Conservation (phyloP, 2,113 vertebrate genomes). For the Sinosuthora webbiana region DNA sequence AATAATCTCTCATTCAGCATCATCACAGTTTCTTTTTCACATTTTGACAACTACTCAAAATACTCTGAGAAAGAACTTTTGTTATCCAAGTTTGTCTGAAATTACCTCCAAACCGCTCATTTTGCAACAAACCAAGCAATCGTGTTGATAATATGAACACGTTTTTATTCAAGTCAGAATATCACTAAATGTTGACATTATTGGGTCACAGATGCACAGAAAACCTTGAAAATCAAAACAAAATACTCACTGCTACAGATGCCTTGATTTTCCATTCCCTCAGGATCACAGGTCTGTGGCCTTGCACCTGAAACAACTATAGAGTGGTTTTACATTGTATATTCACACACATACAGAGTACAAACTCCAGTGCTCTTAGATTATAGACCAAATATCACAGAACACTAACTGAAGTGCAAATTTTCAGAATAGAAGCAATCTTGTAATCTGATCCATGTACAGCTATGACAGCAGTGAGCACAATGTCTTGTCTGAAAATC, state of each 20-base stretch:
- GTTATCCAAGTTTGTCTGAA: not conserved
- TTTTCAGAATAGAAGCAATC: not conserved
- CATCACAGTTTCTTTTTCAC: not conserved
- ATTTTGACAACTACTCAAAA: not conserved
- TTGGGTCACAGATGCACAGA: not conserved
- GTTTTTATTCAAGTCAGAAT: not conserved
- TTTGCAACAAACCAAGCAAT: not conserved
- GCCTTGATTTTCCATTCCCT: conserved; percentile 58
- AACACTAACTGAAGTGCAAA: not conserved
- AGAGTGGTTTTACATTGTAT: not conserved
- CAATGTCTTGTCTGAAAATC: not conserved
- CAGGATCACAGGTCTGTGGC: conserved; percentile 64
- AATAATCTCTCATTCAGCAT: not conserved
- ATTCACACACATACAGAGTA: not conserved
- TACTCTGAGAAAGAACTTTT: not conserved
- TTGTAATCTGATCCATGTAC: not conserved
- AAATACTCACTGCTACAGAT: conserved; percentile 73
- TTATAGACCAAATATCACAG: not conserved
- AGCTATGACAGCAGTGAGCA: not conserved
- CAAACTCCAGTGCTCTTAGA: not conserved
- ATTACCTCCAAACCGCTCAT: not conserved
- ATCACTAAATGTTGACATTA: not conserved
- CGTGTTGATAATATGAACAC: not conserved
- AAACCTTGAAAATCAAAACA: not conserved
- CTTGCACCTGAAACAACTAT: conserved; percentile 69